Conservation (phyloP, 2,797 vertebrate species). For the Oreortyx pictus region DNA sequence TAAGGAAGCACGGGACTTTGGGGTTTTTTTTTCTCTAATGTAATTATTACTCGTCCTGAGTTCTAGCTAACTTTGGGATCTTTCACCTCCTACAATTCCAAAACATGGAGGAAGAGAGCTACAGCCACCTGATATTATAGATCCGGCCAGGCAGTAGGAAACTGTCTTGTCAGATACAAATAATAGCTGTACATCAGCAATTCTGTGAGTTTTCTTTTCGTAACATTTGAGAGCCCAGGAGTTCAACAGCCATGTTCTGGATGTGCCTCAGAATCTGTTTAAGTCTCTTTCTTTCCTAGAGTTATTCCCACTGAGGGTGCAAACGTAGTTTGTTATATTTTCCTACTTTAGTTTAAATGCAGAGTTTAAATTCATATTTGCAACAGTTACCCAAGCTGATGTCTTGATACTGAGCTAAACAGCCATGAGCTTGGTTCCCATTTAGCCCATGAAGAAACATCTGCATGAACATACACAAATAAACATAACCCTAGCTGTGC, state of each 20-base stretch:
- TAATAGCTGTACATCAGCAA: not conserved
- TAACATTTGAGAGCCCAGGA: not conserved
- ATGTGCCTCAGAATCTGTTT: not conserved
- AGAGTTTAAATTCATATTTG: not conserved
- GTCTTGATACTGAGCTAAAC: not conserved
- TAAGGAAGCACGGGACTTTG: conserved; percentile 65
- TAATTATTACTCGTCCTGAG: conserved; percentile 70
- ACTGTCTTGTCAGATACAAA: not conserved
- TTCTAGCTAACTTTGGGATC: conserved; percentile 58
- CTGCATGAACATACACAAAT: not conserved
- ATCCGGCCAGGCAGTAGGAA: conserved; percentile 1
- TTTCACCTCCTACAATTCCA: conserved; percentile 28
- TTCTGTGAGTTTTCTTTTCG: not conserved
- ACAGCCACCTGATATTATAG: not conserved
- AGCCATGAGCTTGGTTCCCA: not conserved
- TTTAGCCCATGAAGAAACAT: not conserved
- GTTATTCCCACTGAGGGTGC: not conserved
- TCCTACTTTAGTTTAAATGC: not conserved
- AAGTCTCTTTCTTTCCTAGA: not conserved
- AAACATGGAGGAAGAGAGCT: not conserved
- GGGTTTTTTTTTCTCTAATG: conserved; percentile 50
- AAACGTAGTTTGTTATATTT: not conserved
- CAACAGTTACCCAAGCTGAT: not conserved
- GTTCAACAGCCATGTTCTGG: not conserved
- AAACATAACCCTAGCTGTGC: not conserved